Conservation (phyloP, 1,140 invertebrate genomes). For the Musca vetustissima region DNA sequence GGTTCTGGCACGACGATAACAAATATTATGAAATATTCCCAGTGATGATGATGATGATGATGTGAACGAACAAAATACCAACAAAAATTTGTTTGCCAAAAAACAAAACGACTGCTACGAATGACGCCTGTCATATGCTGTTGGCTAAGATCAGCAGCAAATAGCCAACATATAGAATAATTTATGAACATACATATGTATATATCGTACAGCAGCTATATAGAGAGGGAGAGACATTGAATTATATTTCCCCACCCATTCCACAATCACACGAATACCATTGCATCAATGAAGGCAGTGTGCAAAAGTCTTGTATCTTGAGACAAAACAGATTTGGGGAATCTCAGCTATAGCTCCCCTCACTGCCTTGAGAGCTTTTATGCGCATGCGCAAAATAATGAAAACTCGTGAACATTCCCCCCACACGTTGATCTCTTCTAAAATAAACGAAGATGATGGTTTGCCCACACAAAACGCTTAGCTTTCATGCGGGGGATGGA, state of each 20-base stretch:
- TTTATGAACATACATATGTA: background rate
- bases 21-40: slow-evolving; percentile 19
- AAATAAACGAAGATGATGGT: no score
- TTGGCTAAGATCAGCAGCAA: background rate
- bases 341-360: background rate
- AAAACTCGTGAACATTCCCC: slow-evolving; percentile 23
- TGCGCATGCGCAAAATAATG: slow-evolving; percentile 32
- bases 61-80: background rate
- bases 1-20: background rate
- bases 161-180: background rate
- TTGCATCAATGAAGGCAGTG: background rate
- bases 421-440: background rate
- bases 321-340: no score
- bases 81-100: slow-evolving; percentile 4
- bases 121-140: slow-evolving; percentile 11
- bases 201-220: no score
- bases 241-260: background rate
- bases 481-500: no score
- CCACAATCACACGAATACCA: background rate
- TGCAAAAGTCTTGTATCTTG: no score
- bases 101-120: background rate
- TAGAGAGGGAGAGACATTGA: slow-evolving; percentile 5
- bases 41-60: background rate
- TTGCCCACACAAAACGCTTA: no score
- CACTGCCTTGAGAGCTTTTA: slow-evolving; percentile 1